phyloP scores from a whole-genome alignment of 2,113 vertebrate species.

The Dicentrarchus labrax region DNA sequence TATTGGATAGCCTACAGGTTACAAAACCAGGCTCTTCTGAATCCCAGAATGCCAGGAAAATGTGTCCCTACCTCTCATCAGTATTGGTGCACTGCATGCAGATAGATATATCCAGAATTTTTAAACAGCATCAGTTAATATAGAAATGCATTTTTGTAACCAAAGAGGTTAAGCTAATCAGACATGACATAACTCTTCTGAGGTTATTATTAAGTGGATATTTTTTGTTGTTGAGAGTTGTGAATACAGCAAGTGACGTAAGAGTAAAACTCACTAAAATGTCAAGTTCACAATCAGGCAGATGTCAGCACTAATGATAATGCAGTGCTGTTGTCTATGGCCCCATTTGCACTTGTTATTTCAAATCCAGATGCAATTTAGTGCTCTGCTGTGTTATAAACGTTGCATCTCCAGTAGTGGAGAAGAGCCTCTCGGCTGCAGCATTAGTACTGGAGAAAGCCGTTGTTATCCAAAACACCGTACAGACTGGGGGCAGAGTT shows the following conservation, averaged over 20 bases:
- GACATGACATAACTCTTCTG: not conserved
- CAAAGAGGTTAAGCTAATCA: not conserved
- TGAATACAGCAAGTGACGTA: not conserved
- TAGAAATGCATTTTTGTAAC: not conserved
- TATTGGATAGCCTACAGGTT: constrained; percentile 14
- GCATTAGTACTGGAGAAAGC: no score
- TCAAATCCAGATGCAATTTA: not conserved
- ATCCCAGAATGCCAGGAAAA: not conserved
- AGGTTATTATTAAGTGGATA: not conserved
- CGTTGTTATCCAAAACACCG: not conserved
- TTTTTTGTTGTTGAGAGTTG: not conserved
- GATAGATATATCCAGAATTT: not conserved
- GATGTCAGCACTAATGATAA: no score
- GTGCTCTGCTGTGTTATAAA: not conserved
- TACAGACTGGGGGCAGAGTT: not conserved
- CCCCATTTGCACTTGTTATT: not conserved
- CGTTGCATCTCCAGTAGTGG: no score
- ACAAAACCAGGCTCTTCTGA: constrained; percentile 1
- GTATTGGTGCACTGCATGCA: not conserved
- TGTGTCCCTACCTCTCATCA: not conserved
- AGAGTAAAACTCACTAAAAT: not conserved
- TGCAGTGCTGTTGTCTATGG: no score
- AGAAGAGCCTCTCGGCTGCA: no score
- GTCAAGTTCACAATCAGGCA: not conserved
- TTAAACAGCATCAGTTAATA: not conserved